Conservation (phyloP, 2,113 vertebrate species). For the Numenius arquata region DNA sequence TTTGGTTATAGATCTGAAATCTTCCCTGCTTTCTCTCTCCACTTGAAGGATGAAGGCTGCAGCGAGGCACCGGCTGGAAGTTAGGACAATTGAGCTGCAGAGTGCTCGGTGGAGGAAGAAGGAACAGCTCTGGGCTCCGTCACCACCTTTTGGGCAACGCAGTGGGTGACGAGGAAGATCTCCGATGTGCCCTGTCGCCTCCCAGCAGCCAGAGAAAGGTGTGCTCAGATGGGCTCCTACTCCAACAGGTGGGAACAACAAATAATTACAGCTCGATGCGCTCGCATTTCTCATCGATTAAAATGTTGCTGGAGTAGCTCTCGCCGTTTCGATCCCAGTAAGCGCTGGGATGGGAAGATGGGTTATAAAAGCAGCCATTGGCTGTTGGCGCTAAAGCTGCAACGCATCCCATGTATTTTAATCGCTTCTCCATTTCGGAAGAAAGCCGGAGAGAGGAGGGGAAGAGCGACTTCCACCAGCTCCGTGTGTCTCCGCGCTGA, state of each 20-base stretch:
- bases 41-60: slow-evolving; percentile 30
- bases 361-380: neutral
- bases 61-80: neutral
- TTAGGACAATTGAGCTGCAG: neutral
- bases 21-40: slow-evolving; percentile 39
- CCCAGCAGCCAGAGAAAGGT: neutral
- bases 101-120: neutral
- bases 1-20: slow-evolving; percentile 69
- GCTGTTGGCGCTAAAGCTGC: neutral
- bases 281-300: neutral
- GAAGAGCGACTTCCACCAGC: neutral
- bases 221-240: neutral
- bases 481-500: neutral
- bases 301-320: neutral
- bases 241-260: slow-evolving; percentile 45
- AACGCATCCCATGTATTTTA: neutral
- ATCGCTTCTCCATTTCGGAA: neutral
- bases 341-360: neutral
- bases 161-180: neutral
- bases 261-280: neutral
- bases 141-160: neutral
- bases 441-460: neutral
- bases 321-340: neutral
- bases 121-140: neutral
- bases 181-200: neutral